A percentile compares a stretch with the other conserved stretches of the same genome.
These are phyloP conservation scores for Ditylenchus dipsaci DNA, from an alignment of 1,140 invertebrate genomes.

Conservation along the genomic window DNA sequence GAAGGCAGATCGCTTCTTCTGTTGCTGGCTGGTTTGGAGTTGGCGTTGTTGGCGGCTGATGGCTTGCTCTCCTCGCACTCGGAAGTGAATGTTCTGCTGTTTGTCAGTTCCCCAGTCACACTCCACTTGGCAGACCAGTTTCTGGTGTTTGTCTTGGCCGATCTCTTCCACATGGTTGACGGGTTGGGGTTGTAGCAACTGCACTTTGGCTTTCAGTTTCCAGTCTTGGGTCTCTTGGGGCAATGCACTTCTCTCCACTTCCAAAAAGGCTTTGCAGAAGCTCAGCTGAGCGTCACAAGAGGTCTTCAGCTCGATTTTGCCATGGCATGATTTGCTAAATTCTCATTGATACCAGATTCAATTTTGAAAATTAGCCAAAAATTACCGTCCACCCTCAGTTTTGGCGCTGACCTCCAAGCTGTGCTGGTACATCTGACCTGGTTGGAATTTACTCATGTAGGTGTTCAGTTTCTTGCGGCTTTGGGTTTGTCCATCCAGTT, in stretches of 20 bases:
- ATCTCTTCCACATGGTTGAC: conserved; percentile 7
- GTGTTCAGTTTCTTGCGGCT: conserved; percentile 11
- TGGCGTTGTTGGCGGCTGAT: conserved; percentile 10
- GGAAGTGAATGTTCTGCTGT: conserved; percentile 31
- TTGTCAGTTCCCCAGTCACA: conserved; percentile 32
- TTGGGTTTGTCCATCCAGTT: conserved; percentile 9
- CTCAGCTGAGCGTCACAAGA: conserved; percentile 16
- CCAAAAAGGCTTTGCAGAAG: conserved; percentile 11
- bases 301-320: conserved; percentile 7
- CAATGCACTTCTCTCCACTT: conserved; percentile 21
- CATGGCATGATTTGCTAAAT: not conserved
- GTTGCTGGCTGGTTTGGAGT: not conserved
- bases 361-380: too few relatives aligned
- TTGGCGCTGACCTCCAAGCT: conserved; percentile 17
- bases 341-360: not conserved
- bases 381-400: conserved; percentile 11
- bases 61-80: conserved; percentile 13
- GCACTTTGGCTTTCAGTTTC: conserved; percentile 21
- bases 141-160: conserved; percentile 18
- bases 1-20: too few relatives aligned
- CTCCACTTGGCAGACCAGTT: conserved; percentile 18
- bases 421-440: conserved; percentile 29
- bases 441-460: conserved; percentile 16
- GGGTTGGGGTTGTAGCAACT: conserved; percentile 30
- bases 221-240: conserved; percentile 10